Base-by-base conservation (phyloP, 2,113 vertebrate species). In the Sinocyclocheilus grahami region DNA sequence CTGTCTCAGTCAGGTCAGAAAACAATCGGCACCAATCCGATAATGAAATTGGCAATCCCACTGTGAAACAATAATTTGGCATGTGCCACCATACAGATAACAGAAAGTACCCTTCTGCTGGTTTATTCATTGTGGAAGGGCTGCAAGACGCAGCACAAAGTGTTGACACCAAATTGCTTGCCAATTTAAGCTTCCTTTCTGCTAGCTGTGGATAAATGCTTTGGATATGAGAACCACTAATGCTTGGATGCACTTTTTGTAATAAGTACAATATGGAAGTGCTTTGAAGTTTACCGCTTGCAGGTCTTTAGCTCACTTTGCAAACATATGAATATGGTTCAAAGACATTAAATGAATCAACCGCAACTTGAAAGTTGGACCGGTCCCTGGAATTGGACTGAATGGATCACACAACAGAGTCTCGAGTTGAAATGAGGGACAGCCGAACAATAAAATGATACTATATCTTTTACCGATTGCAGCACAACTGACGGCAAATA, bases 391-490 rank as follows among this genome's bases (percentile, higher is more conserved):
- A 84, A 30, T 48, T 82, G 37, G 22, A 27, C 79, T 77, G 58
- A 58, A 78, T 65, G 69, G 72, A 78, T 78, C 39, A 53, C 13
- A 81, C 22, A 71, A n/a, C 37, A 37, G 12, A 69, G 78, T 80
- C 58, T 63, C 37, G 33, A 63, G 24, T 5, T 53, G 18, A n/a
- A 82, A 81, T 93, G 91, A 89, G 92, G 88, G 89, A 88, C 60
- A 55, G 78, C 89, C 90, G 75, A 91, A 83, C 87, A 92, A 88
- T 91, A 86, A 91, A 93, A 92, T 89, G 88, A 82, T 82, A 67
- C 79, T 67, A 51, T 82, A 67, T 91, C 89, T 92, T 78, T 77
- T 74, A 86, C 85, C 2, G 30, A 93, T 91, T 91, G 87, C 87
- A 84, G 86, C 87, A 46, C 24, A 55, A 9, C 18, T 55, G 76